These are phyloP conservation scores for Neogale vison DNA, from an alignment of 2,113 vertebrate species.

Conservation along the genomic window DNA sequence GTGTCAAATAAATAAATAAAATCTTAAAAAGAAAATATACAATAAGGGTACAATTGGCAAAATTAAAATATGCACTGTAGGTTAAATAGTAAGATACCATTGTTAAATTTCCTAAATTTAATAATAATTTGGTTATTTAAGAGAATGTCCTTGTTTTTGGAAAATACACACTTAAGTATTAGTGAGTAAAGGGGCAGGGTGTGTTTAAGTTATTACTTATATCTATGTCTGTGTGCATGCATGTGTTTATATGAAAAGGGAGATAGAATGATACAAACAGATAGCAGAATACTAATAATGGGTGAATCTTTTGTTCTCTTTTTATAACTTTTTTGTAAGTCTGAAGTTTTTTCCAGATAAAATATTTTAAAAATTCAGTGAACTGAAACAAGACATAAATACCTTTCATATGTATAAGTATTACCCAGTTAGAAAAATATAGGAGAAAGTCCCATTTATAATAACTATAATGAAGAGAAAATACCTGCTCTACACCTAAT, in stretches of 20 bases:
- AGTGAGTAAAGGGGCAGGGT: neutral
- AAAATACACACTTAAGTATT: slow-evolving; percentile 19
- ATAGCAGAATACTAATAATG: neutral
- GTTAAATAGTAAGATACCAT: slow-evolving; percentile 15
- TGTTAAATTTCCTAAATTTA: slow-evolving; percentile 51
- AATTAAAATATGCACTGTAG: neutral
- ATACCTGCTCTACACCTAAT: neutral
- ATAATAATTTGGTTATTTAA: neutral
- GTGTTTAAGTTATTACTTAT: neutral
- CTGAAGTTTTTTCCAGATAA: slow-evolving; percentile 26
- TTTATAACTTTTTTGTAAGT: neutral
- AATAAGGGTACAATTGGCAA: neutral
- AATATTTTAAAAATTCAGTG: neutral
- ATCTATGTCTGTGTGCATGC: neutral
- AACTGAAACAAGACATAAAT: neutral
- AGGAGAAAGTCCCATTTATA: slow-evolving; percentile 6
- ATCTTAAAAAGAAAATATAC: neutral
- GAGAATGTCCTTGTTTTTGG: neutral
- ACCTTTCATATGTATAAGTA: neutral
- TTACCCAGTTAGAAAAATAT: slow-evolving; percentile 11
- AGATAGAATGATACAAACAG: neutral
- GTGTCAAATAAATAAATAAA: too few relatives aligned
- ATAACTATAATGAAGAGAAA: neutral
- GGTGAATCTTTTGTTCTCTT: neutral
- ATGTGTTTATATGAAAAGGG: neutral